A percentile compares a stretch with the other conserved stretches of the same genome.
Evolutionary conservation across 1,140 invertebrate genomes (phyloP).

Genomic region (Phocides pigmalion): DNA sequence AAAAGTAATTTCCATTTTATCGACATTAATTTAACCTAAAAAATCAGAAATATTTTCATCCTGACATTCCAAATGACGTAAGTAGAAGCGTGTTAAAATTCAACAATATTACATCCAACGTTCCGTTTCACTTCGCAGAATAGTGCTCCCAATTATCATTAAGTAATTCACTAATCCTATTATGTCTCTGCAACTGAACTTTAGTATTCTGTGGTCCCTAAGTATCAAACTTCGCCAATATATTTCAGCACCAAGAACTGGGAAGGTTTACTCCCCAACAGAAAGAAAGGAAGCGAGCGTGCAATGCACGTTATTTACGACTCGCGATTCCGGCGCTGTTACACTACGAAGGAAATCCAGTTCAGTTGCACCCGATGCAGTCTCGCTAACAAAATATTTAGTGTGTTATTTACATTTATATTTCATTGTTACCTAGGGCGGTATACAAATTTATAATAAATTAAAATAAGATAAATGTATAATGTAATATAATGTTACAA

Average conservation of each 20-base stretch:
- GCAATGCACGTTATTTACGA: slow-evolving; percentile 76
- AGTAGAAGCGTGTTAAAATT: no score
- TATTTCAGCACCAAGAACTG: slow-evolving; percentile 45
- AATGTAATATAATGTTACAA: no score
- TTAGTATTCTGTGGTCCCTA: slow-evolving; percentile 30
- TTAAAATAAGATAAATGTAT: no score
- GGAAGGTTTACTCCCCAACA: slow-evolving; percentile 55
- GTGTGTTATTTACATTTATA: not conserved
- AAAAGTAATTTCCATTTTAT: no score
- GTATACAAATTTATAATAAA: no score
- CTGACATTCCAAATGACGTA: no score
- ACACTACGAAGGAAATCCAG: slow-evolving; percentile 47
- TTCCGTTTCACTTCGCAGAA: slow-evolving; percentile 1
- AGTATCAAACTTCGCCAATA: slow-evolving; percentile 34
- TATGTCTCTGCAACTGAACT: slow-evolving; percentile 26
- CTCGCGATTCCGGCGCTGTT: slow-evolving; percentile 69
- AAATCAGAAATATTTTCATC: no score
- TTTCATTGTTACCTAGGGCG: no score
- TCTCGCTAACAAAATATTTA: slow-evolving; percentile 23
- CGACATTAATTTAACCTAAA: no score
- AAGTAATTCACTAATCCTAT: slow-evolving; percentile 31
- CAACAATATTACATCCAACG: not conserved
- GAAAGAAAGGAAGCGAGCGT: slow-evolving; percentile 69
- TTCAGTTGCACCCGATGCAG: slow-evolving; percentile 41
- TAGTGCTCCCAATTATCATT: slow-evolving; percentile 11